Base-by-base conservation (phyloP, 2,888 invertebrate genomes). In the Hypomecis punctinalis region DNA sequence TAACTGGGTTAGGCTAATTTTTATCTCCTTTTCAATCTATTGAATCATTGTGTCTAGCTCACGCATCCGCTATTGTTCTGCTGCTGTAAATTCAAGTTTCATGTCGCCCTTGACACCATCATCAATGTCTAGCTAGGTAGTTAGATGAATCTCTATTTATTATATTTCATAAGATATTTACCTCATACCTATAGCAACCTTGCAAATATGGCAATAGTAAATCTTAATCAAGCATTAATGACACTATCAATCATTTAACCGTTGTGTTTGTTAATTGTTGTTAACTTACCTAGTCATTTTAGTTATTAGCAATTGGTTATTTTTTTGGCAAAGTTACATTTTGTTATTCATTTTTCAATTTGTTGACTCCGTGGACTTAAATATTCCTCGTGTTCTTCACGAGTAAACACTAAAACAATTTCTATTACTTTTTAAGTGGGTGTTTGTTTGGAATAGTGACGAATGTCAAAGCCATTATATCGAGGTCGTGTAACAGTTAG, bases 401-500 rank as follows among this genome's bases (percentile, higher is more conserved):
- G 13, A 47, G 59, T 49, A 59, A 62, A 59, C 37, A 52, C 40
- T 23, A 39, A 65, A 60, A 36, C 53, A n/a, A 59, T 58, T 64
- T 55, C 55, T 64, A 61, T 61, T 52, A 64, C 35, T 62, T 58
- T 64, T 57, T 47, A 49, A 46, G 70, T 70, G 63, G 68, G 68
- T 55, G 64, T 67, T 62, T 67, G 63, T 59, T 68, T 66, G 56
- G 48, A 57, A 68, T 66, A 66, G 47, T 60, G 61, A 66, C 54
- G 58, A 63, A 68, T 68, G 84, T 84, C 84, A 83, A 83, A 84
- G 80, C 77, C 76, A 78, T 78, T 79, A 79, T 71, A 89, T 82
- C 83, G 82, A 84, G 90, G 89, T 79, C 88, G 80, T 72, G 69
- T 86, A 88, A 90, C 91, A 83, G 90, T 90, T 87, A 89, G 89